phyloP scores from a whole-genome alignment of 2,797 vertebrate genomes.

The Urosaurus nigricauda region DNA sequence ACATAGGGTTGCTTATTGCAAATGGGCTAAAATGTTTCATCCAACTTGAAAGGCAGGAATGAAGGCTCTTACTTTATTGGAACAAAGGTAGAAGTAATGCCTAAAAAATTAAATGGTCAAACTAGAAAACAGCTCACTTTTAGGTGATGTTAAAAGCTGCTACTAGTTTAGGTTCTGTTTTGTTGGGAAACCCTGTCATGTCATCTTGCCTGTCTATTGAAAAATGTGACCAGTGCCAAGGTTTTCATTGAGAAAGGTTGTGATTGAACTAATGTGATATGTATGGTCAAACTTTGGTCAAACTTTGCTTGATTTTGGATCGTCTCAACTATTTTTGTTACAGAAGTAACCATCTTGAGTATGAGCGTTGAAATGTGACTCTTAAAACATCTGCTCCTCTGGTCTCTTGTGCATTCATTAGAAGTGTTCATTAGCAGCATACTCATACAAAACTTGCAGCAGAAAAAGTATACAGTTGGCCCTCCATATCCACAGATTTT shows the following conservation, averaged over 20 bases:
- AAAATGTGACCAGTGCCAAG: neutral
- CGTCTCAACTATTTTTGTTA: neutral
- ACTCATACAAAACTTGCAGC: neutral
- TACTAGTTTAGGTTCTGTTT: neutral
- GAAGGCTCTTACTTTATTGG: conserved; percentile 1
- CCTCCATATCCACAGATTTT: too few relatives aligned
- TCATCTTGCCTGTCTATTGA: neutral
- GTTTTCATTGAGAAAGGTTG: neutral
- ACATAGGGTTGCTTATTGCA: neutral
- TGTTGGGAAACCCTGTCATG: neutral
- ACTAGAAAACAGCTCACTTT: neutral
- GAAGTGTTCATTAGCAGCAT: neutral
- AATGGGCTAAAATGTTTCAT: neutral
- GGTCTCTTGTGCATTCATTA: neutral
- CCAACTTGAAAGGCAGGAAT: neutral
- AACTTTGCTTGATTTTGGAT: neutral
- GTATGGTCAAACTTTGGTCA: neutral
- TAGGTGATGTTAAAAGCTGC: neutral
- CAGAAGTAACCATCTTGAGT: neutral
- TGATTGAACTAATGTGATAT: neutral
- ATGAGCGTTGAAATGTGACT: neutral
- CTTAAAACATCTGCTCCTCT: neutral
- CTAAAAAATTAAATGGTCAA: neutral
- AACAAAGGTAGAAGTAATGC: neutral
- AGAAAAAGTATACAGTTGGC: neutral